A percentile compares a stretch with the other conserved stretches of the same genome.
Conservation (phyloP, 2,797 vertebrate species). For the Mormyrops boulengeri region DNA sequence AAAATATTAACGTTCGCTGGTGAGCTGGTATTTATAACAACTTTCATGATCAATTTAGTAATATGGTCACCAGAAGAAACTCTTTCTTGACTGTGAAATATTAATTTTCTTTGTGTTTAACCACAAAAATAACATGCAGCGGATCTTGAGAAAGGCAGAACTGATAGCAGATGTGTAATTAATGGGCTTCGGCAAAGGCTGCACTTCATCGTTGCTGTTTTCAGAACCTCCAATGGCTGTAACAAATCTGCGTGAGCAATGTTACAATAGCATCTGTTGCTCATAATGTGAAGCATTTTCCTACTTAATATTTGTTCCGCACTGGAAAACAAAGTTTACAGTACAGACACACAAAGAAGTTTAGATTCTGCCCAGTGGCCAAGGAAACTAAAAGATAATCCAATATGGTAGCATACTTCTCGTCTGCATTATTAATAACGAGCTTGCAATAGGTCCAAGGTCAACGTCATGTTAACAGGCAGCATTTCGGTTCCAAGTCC, state of each 20-base stretch:
- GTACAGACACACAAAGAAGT: background rate
- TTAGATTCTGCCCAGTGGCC: background rate
- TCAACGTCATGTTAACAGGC: background rate
- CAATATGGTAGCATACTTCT: background rate
- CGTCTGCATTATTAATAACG: background rate
- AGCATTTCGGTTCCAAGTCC: background rate
- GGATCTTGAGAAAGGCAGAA: background rate
- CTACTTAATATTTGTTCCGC: background rate
- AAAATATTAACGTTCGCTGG: background rate
- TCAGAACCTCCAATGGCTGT: background rate
- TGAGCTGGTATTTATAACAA: background rate
- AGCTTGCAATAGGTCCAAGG: background rate
- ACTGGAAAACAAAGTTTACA: background rate
- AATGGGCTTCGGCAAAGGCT: background rate
- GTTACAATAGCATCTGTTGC: background rate
- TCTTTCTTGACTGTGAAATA: background rate
- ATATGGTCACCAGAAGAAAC: background rate
- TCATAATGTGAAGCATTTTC: slow-evolving; percentile 8
- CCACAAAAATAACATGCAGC: background rate
- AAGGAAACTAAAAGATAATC: slow-evolving; percentile 10
- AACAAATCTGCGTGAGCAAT: background rate
- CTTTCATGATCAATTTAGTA: background rate
- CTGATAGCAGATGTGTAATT: background rate
- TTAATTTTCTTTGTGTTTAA: background rate
- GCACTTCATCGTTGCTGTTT: background rate